phyloP scores from a whole-genome alignment of 2,113 vertebrate genomes.

The Amblyornis subalaris region DNA sequence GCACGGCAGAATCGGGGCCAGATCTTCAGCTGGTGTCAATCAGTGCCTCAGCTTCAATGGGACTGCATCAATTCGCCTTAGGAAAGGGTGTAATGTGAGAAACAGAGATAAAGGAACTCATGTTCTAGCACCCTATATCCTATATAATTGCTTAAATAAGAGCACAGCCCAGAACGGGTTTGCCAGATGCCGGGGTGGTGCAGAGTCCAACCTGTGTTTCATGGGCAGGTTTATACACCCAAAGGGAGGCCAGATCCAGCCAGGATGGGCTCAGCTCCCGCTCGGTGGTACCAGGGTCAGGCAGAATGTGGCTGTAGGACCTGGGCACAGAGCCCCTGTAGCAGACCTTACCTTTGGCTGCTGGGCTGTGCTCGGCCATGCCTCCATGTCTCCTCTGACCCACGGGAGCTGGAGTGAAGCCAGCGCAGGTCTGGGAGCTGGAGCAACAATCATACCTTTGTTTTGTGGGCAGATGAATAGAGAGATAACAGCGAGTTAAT shows the following conservation, averaged over 20 bases:
- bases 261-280: not conserved
- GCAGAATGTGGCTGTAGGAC: not conserved
- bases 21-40: constrained; percentile 47
- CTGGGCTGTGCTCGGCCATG: not conserved
- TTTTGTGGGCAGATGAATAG: constrained; percentile 37
- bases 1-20: not conserved
- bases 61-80: constrained; percentile 50
- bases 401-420: constrained; percentile 9
- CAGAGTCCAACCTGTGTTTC: not conserved
- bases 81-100: constrained; percentile 63
- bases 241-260: not conserved
- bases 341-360: not conserved
- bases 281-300: not conserved
- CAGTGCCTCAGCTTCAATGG: constrained; percentile 28
- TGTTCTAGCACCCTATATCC: constrained; percentile 53
- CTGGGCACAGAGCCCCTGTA: not conserved
- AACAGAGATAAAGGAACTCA: constrained; percentile 56
- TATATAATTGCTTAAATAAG: constrained; percentile 46
- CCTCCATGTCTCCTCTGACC: not conserved
- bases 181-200: constrained; percentile 8
- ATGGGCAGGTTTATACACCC: not conserved
- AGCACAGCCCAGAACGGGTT: constrained; percentile 19
- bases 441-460: constrained; percentile 51
- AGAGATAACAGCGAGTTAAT: constrained; percentile 34
- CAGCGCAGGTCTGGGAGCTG: not conserved